Conservation (phyloP, 1,140 invertebrate species). For the Drosophila leontia region DNA sequence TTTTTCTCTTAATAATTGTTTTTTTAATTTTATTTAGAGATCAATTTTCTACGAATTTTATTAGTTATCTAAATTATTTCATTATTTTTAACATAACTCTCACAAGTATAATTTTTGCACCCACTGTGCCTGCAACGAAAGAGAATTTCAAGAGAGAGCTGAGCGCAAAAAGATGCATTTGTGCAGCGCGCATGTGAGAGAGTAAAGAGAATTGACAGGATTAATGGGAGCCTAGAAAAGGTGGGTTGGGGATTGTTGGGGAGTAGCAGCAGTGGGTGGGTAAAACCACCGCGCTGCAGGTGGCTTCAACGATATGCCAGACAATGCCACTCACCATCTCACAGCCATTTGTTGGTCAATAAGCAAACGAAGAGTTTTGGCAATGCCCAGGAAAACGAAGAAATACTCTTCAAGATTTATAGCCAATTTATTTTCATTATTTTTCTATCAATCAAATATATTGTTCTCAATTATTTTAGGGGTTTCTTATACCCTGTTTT, state of each 20-base stretch:
- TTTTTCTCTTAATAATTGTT: too few species aligned
- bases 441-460: background rate
- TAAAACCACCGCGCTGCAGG: conserved; percentile 25
- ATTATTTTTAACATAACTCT: background rate
- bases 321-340: conserved; percentile 34
- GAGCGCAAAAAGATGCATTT: conserved; percentile 14
- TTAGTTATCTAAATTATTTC: too few species aligned
- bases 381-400: background rate
- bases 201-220: conserved; percentile 1
- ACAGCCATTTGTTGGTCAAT: conserved; percentile 60
- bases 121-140: conserved; percentile 41
- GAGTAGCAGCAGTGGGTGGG: background rate
- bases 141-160: conserved; percentile 13
- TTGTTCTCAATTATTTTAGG: background rate
- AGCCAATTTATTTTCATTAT: background rate
- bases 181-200: conserved; percentile 41
- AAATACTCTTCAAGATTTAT: conserved; percentile 19
- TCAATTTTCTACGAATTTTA: too few species aligned
- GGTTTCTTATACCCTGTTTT: too few species aligned
- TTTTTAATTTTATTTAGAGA: too few species aligned
- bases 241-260: background rate
- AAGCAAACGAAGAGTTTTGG: conserved; percentile 17
- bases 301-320: conserved; percentile 45
- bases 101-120: background rate
- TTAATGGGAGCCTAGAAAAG: background rate